Evolutionary conservation across 92 coral and sea anemone genomes (phyloP).

Genomic region (Umimayanthus kanabou): DNA sequence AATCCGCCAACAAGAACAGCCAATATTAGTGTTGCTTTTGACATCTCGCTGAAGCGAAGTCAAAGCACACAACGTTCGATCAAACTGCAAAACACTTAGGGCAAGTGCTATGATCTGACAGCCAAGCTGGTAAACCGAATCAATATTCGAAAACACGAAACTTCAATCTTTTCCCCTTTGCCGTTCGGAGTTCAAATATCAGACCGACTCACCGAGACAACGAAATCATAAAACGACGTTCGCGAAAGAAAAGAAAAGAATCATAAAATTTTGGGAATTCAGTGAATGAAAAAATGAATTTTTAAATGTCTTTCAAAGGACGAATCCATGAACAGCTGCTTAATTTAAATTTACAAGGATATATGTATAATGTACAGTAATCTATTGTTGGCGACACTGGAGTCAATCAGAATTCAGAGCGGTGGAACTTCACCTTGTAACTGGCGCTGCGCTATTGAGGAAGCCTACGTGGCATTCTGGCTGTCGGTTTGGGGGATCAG

Average conservation of each 20-base stretch:
- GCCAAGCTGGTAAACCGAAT: background rate
- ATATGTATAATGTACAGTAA: background rate
- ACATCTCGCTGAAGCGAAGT: conserved; percentile 16
- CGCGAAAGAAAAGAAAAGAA: too few species aligned
- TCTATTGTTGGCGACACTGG: conserved; percentile 24
- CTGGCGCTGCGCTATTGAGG: background rate
- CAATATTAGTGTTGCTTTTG: conserved; percentile 1
- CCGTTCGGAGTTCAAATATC: too few species aligned
- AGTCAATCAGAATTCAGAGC: conserved; percentile 17
- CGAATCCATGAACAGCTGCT: conserved; percentile 19
- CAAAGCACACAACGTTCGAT: background rate
- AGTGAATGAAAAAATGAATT: too few species aligned
- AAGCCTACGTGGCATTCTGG: conserved; percentile 29
- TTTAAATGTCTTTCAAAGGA: background rate
- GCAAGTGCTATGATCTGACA: background rate
- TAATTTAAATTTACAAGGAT: background rate
- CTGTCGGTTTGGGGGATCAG: background rate
- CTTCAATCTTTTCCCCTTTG: too few species aligned
- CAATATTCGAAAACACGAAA: too few species aligned
- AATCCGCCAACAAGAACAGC: conserved; percentile 34
- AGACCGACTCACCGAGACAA: too few species aligned
- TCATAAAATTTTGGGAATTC: too few species aligned
- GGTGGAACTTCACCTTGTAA: background rate
- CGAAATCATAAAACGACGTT: too few species aligned
- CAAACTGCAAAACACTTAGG: background rate